Evolutionary conservation across 2,797 vertebrate genomes (phyloP).

Genomic region (Dryobates pubescens): DNA sequence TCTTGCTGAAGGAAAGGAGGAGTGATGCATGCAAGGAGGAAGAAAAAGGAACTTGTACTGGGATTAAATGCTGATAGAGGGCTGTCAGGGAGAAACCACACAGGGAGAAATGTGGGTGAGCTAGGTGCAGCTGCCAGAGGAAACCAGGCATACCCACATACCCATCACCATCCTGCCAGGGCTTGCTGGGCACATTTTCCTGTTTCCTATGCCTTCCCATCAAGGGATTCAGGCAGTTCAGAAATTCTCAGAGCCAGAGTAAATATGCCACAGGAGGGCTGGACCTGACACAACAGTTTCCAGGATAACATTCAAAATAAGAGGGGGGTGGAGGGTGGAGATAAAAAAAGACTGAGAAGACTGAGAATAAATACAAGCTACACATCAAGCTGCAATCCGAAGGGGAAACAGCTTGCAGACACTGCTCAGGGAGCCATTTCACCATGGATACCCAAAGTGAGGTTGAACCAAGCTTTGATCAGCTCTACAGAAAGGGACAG

Average conservation of each 20-base stretch:
- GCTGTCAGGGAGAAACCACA: background rate
- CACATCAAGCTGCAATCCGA: background rate
- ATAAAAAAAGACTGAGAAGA: background rate
- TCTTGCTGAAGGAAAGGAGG: background rate
- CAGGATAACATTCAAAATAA: background rate
- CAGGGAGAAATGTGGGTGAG: background rate
- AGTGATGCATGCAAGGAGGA: background rate
- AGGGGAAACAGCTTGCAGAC: background rate
- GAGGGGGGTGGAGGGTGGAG: background rate
- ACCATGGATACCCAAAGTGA: conserved; percentile 29
- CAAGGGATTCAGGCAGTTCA: background rate
- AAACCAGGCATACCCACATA: background rate
- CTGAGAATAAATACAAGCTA: background rate
- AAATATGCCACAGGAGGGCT: background rate
- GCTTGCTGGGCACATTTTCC: accelerated
- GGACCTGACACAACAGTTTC: background rate
- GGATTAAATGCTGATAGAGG: background rate
- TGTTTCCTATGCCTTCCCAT: background rate
- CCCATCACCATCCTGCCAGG: background rate
- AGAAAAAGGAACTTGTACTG: background rate
- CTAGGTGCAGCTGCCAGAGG: background rate
- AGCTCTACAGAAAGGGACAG: background rate
- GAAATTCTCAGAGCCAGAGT: background rate
- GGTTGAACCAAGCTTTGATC: conserved; percentile 39
- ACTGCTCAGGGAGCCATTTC: background rate